phyloP scores from a whole-genome alignment of 1,140 invertebrate genomes.

The Drosophila ananassae region DNA sequence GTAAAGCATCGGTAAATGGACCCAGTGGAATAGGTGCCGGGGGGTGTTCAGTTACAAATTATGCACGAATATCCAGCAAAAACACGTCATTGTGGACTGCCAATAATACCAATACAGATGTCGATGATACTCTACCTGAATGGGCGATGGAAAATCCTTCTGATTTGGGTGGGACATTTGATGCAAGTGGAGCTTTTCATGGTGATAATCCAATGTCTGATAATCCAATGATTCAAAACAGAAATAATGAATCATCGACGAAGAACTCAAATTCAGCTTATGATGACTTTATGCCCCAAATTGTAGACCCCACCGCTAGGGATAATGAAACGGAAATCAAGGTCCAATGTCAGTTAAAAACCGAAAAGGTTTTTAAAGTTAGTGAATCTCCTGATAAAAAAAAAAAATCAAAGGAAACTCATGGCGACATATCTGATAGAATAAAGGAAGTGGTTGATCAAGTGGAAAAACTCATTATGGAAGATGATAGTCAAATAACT shows the following conservation, averaged over 20 bases:
- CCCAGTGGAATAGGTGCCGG: neutral
- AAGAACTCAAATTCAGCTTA: neutral
- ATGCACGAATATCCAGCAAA: conserved; percentile 35
- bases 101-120: conserved; percentile 48
- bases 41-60: neutral
- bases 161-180: conserved; percentile 93
- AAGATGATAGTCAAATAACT: conserved; percentile 85
- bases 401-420: conserved; percentile 10
- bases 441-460: conserved; percentile 90
- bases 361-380: neutral
- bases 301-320: neutral
- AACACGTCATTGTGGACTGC: conserved; percentile 40
- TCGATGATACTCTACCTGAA: conserved; percentile 89
- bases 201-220: conserved; percentile 74
- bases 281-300: conserved; percentile 1
- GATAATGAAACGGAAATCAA: neutral
- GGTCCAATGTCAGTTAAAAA: neutral
- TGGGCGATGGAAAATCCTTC: conserved; percentile 90
- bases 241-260: neutral
- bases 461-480: conserved; percentile 90
- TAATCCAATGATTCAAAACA: neutral
- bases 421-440: conserved; percentile 84
- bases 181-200: conserved; percentile 93
- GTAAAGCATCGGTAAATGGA: conserved; percentile 20
- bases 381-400: conserved; percentile 13